Percentiles rank a stretch among this genome's conserved stretches.
Evolutionary conservation across 2,888 invertebrate species (phyloP).

Genomic region (Noctua comes): DNA sequence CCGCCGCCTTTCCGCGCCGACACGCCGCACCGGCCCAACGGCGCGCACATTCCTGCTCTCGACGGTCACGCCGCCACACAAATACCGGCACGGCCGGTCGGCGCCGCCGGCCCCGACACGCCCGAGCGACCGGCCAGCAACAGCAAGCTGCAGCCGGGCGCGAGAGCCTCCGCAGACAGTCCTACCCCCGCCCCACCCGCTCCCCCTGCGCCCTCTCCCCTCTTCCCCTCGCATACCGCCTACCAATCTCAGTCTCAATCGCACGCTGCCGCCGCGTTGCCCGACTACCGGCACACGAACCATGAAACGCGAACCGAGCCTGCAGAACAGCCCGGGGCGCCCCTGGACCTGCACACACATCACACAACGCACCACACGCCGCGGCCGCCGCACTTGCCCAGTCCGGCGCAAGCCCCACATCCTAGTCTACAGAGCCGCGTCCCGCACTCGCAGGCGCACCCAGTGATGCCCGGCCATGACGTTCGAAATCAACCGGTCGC

Average conservation of each 20-base stretch:
- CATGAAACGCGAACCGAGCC: slow-evolving; percentile 90
- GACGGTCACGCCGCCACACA: slow-evolving; percentile 87
- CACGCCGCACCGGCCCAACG: slow-evolving; percentile 83
- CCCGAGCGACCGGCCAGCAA: slow-evolving; percentile 86
- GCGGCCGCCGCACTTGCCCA: slow-evolving; percentile 68
- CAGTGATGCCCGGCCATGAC: slow-evolving; percentile 82
- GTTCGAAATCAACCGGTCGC: slow-evolving; percentile 76
- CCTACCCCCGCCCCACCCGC: slow-evolving; percentile 87
- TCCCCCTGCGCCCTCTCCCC: slow-evolving; percentile 85
- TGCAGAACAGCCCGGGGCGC: slow-evolving; percentile 78
- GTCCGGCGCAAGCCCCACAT: slow-evolving; percentile 71
- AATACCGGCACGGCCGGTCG: slow-evolving; percentile 85
- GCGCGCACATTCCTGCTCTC: slow-evolving; percentile 86
- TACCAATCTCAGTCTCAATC: slow-evolving; percentile 83
- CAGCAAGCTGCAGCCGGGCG: slow-evolving; percentile 86
- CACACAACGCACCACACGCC: slow-evolving; percentile 81
- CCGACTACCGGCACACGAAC: slow-evolving; percentile 88
- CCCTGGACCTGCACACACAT: slow-evolving; percentile 84
- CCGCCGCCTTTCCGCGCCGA: slow-evolving; percentile 91
- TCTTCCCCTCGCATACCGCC: slow-evolving; percentile 86
- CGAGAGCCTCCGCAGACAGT: slow-evolving; percentile 86
- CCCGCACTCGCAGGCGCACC: slow-evolving; percentile 79
- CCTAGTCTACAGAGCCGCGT: slow-evolving; percentile 81
- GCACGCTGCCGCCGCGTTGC: slow-evolving; percentile 86
- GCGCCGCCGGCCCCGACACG: slow-evolving; percentile 85